Conservation (phyloP, 2,797 vertebrate genomes). For the Ctenosaura bakeri region DNA sequence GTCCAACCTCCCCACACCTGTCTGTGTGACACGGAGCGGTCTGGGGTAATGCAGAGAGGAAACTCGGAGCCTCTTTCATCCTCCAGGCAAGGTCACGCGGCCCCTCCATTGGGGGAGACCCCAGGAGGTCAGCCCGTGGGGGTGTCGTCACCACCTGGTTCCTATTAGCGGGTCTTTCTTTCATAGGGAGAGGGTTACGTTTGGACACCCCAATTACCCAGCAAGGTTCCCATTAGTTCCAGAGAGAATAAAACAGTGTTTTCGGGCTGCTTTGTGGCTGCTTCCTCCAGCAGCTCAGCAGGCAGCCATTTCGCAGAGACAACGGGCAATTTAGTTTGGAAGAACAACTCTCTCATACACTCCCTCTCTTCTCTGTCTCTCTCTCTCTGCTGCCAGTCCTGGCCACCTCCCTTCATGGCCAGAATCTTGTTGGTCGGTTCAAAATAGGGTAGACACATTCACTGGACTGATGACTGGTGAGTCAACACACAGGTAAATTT, state of each 20-base stretch:
- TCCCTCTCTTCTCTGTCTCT: too few species aligned
- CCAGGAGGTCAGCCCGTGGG: constrained; percentile 50
- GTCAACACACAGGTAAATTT: too few species aligned
- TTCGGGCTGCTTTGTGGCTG: neutral
- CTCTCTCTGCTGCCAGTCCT: too few species aligned
- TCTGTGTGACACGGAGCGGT: neutral
- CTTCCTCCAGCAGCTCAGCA: neutral
- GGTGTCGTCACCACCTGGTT: constrained; percentile 68
- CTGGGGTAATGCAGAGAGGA: constrained; percentile 12
- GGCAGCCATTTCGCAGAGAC: neutral
- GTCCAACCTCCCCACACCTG: constrained; percentile 60
- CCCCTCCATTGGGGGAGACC: neutral
- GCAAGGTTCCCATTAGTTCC: constrained; percentile 53
- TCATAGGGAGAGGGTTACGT: constrained; percentile 50
- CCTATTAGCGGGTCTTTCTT: constrained; percentile 64
- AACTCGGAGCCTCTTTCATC: constrained; percentile 52
- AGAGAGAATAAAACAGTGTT: constrained; percentile 1
- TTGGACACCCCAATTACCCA: constrained; percentile 55
- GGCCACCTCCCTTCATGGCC: neutral
- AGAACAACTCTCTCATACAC: neutral
- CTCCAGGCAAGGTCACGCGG: neutral
- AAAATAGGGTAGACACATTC: too few species aligned
- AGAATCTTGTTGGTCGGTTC: too few species aligned
- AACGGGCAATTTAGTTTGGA: neutral
- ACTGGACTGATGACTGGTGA: too few species aligned